Evolutionary conservation across 2,888 invertebrate species (phyloP).

Genomic region (Mesoligia furuncula): DNA sequence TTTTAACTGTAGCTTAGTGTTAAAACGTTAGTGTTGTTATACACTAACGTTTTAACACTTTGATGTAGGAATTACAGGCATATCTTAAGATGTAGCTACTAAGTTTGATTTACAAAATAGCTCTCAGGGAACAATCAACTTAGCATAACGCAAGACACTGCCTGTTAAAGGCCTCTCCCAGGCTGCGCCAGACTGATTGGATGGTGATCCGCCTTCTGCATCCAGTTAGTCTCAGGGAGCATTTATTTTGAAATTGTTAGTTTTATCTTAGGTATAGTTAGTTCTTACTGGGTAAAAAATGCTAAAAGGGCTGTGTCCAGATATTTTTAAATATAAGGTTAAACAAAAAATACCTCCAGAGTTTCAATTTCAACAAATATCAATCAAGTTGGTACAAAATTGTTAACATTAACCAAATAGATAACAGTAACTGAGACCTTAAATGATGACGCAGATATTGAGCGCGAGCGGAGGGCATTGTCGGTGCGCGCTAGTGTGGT

Average conservation of each 20-base stretch:
- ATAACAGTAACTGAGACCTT: no score
- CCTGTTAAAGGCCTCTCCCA: no score
- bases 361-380: not conserved
- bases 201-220: not conserved
- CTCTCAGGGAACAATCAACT: not conserved
- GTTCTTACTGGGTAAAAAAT: not conserved
- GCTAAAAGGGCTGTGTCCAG: not conserved
- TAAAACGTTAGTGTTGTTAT: no score
- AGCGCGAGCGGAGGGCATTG: no score
- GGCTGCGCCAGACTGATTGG: no score
- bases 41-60: not conserved
- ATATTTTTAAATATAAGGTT: not conserved
- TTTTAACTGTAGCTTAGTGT: not conserved
- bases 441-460: no score
- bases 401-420: not conserved
- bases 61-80: no score
- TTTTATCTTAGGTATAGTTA: not conserved
- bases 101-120: not conserved
- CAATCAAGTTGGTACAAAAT: not conserved
- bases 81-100: not conserved
- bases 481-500: no score
- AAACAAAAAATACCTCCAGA: not conserved
- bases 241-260: not conserved
- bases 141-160: no score
- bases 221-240: not conserved